Evolutionary conservation across 2,888 invertebrate species (phyloP), one percentile per base, ranked within the genome.

Genomic region (Drosophila ustulata): DNA sequence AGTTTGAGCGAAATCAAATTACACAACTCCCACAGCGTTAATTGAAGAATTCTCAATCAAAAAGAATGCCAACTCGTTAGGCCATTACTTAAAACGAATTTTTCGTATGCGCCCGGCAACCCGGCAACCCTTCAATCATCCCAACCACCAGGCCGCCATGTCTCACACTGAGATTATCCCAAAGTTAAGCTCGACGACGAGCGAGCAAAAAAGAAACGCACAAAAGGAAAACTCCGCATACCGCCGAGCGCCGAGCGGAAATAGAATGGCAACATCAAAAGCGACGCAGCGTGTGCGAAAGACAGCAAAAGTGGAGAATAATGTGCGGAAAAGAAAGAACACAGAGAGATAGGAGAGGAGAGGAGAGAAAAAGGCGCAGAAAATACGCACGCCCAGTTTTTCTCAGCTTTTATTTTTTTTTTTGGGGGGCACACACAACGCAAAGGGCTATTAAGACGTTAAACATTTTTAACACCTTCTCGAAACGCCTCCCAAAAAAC

Each of bases 401-500:
- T 43, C 43, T 52, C 6, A 2, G 11, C 11, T 30, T 13, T 8
- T 26, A 25, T 9, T 11, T 39, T 23, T 32, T 8, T 34, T 45
- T 46, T 46, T 13, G 4, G 9, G 7, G 8, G 6, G 18, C 45
- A 30, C 49, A 62, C 56, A 51, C 46, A 46, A 75, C 70, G 43
- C 18, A 18, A 64, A 67, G 66, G 58, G 74, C 84, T 84, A 84
- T 84, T 89, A 84, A 84, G 84, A 84, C 87, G 84, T 84, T 78
- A 89, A 86, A 79, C 84, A 84, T 83, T 84, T 86, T 74, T 71
- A 89, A 83, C 87, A 84, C 87, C 87, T 88, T 71, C 66, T 68
- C 39, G 67, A 47, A 69, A 84, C 67, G 81, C 81, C 80, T 65
- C 41, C 55, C 46, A 41, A 39, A 18, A 18, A 58, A 43, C 26